Evolutionary conservation across 2,113 vertebrate species (phyloP), one percentile per base, ranked within the genome.

Genomic region (Eclectus roratus): DNA sequence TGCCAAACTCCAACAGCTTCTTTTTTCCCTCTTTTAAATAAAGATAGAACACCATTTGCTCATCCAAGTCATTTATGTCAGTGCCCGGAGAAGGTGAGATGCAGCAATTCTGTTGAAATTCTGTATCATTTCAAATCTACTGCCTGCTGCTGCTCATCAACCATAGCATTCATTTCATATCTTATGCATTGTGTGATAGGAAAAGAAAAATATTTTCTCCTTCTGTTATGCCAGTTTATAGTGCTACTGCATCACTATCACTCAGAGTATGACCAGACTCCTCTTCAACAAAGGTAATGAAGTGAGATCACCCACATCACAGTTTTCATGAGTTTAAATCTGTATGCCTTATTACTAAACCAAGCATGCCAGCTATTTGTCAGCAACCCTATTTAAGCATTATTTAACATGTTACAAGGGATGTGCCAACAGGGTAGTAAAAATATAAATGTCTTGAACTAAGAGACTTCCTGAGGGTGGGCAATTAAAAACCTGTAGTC

Each of bases 191-290:
- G 25, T 89, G 73, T 72, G 70, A 84, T 37, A 9, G 1, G 37
- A 71, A 95, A 83, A 37, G 55, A 46, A 84, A 96, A 94, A 93
- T 84, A 82, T 91, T 90, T 94, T 88, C 44, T 61, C 64, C 37
- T 87, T 85, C 49, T 53, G 17, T 64, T 83, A 65, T 11, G 15
- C 18, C 43, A 33, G 47, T 60, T 95, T 85, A 50, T 31, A 43
- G 27, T 50, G 20, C n/a, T 64, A 85, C 8, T 85, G 81, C 71
- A 52, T 84, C 37, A 53, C 85, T 71, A 80, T 92, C 64, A 64
- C 41, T 87, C 81, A 76, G 37, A 83, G 6, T 20, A 73, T 58
- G 85, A 64, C 61, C 53, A 87, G n/a, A 23, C 44, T 85, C n/a
- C 24, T 80, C 60, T 93, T 33, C 49, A 50, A 11, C 29, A 65